A percentile compares a stretch with the other conserved stretches of the same genome.
Conservation (phyloP, 1,140 invertebrate species). For the Drosophila baimaii region DNA sequence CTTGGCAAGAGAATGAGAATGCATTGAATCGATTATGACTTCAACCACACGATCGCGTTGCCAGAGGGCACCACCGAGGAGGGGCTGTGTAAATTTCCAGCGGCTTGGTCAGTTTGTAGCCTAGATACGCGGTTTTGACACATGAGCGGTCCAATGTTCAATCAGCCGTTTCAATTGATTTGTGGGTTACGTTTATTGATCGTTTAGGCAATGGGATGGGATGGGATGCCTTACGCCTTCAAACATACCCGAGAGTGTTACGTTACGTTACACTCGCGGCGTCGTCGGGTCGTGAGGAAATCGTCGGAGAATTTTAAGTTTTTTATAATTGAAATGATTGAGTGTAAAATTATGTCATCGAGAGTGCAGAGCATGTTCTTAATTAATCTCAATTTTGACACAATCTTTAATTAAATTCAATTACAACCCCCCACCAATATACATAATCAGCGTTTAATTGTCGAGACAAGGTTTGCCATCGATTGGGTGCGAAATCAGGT, state of each 20-base stretch:
- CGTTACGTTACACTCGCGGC: conserved; percentile 12
- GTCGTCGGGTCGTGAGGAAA: conserved; percentile 46
- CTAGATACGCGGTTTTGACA: conserved; percentile 67
- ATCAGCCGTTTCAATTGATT: conserved; percentile 73
- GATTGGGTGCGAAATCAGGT: conserved; percentile 28
- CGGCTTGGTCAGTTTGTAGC: conserved; percentile 37
- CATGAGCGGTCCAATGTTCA: conserved; percentile 72
- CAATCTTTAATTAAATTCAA: conserved; percentile 73
- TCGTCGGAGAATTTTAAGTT: conserved; percentile 54
- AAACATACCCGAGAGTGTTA: not conserved
- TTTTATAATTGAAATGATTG: conserved; percentile 16
- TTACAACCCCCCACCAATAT: conserved; percentile 40
- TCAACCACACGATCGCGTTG: conserved; percentile 43
- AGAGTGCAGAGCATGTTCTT: conserved; percentile 41
- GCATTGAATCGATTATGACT: conserved; percentile 74
- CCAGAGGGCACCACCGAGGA: conserved; percentile 21
- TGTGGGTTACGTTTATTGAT: conserved; percentile 63
- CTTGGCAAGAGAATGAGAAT: conserved; percentile 24
- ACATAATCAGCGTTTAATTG: conserved; percentile 61
- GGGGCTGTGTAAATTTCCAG: conserved; percentile 63
- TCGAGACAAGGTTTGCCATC: conserved; percentile 14
- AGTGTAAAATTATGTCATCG: conserved; percentile 29
- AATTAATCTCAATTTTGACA: conserved; percentile 61
- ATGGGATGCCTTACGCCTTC: conserved; percentile 22
- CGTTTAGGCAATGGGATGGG: conserved; percentile 26